phyloP scores from a whole-genome alignment of 1,140 invertebrate genomes.

The Tachypleus tridentatus region DNA sequence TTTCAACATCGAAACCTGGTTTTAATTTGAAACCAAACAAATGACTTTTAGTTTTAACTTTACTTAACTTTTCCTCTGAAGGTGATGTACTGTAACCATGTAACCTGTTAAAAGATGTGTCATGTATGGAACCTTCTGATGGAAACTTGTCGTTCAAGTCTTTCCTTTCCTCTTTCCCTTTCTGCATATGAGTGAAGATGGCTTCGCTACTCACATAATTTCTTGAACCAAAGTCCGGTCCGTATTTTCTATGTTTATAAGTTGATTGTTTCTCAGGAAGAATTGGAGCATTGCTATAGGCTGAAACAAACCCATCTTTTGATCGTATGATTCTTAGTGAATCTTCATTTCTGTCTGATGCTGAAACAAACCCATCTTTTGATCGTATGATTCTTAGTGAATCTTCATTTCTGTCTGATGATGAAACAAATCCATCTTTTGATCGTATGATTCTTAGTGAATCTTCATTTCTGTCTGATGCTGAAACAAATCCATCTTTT shows the following conservation, averaged over 20 bases:
- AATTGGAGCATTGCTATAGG: conserved; percentile 18
- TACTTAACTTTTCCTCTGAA: too few relatives aligned
- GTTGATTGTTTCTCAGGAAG: conserved; percentile 3
- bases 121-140: too few relatives aligned
- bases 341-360: too few relatives aligned
- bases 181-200: conserved; percentile 18
- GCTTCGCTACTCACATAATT: conserved; percentile 4
- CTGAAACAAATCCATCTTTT: conserved; percentile 15
- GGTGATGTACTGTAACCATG: too few relatives aligned
- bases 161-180: conserved; percentile 13
- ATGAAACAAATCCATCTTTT: conserved; percentile 15
- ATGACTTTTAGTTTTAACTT: too few relatives aligned
- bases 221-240: neutral
- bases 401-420: too few relatives aligned
- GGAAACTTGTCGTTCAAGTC: too few relatives aligned
- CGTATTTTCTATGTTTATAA: neutral
- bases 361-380: conserved; percentile 14
- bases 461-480: neutral
- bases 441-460: conserved; percentile 9
- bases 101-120: too few relatives aligned
- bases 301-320: conserved; percentile 15
- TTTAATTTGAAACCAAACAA: neutral
- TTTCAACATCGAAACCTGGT: conserved; percentile 6
- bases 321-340: conserved; percentile 9
- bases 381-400: conserved; percentile 9